Evolutionary conservation across 2,113 vertebrate species (phyloP).

Genomic region (Pao palembangensis): DNA sequence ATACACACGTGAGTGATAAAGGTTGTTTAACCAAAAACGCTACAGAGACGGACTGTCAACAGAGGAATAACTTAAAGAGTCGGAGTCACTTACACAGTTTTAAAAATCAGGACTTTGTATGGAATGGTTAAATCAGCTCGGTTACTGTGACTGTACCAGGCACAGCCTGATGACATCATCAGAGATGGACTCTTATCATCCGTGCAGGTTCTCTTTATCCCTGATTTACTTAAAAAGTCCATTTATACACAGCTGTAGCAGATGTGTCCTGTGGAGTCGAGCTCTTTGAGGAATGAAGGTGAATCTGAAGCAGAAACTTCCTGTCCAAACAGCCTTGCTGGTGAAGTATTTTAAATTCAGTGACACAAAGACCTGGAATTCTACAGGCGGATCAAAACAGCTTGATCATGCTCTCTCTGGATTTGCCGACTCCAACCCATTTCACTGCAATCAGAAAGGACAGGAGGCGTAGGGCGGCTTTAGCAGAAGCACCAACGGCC

Average conservation of each 20-base stretch:
- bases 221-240: too few relatives aligned
- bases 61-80: slow-evolving; percentile 20
- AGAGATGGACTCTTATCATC: too few relatives aligned
- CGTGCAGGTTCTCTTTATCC: too few relatives aligned
- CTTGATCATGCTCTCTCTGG: slow-evolving; percentile 78
- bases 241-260: not conserved
- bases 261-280: not conserved
- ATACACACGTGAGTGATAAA: too few relatives aligned
- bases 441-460: slow-evolving; percentile 69
- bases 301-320: slow-evolving; percentile 33
- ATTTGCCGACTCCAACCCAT: slow-evolving; percentile 81
- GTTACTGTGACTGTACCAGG: not conserved
- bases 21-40: slow-evolving; percentile 6
- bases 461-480: slow-evolving; percentile 18
- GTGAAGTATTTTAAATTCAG: slow-evolving; percentile 38
- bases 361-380: not conserved
- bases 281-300: not conserved
- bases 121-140: slow-evolving; percentile 50
- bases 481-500: not conserved
- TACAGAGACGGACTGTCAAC: slow-evolving; percentile 15
- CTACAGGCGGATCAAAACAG: slow-evolving; percentile 58
- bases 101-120: slow-evolving; percentile 38
- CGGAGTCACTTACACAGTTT: slow-evolving; percentile 8
- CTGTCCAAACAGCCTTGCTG: slow-evolving; percentile 37
- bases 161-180: not conserved